These are phyloP conservation scores for Geophilus truncorum DNA, from an alignment of 2,888 invertebrate genomes.

Conservation along the genomic window DNA sequence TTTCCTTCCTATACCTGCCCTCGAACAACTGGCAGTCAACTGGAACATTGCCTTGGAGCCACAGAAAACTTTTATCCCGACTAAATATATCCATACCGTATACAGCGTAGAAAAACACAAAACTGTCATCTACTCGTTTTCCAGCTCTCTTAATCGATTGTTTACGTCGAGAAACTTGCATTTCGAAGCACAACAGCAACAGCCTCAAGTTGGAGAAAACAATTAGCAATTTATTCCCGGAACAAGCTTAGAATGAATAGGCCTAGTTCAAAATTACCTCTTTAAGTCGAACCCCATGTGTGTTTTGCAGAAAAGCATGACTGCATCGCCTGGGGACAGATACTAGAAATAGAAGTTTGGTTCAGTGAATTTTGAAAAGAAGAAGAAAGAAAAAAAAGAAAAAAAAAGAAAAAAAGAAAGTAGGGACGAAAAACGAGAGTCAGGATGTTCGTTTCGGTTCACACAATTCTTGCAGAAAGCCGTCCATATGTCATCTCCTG, in stretches of 20 bases:
- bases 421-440: too few relatives aligned
- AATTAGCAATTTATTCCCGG: neutral
- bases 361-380: neutral
- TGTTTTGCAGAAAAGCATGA: conserved; percentile 10
- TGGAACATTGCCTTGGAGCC: neutral
- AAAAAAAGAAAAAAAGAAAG: neutral
- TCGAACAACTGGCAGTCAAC: neutral
- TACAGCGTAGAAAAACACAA: too few relatives aligned
- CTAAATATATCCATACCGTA: too few relatives aligned
- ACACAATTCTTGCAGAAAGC: neutral
- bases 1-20: neutral
- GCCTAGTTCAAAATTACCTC: neutral
- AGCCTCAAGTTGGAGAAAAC: neutral
- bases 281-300: neutral
- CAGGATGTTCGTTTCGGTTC: neutral
- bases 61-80: too few relatives aligned
- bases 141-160: too few relatives aligned
- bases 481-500: neutral
- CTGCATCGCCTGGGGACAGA: neutral
- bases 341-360: neutral
- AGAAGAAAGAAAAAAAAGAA: neutral
- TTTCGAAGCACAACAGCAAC: too few relatives aligned
- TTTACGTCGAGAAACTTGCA: too few relatives aligned
- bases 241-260: neutral
- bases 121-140: too few relatives aligned